Conservation (phyloP, 2,888 invertebrate genomes). For the Cistogaster globosa region DNA sequence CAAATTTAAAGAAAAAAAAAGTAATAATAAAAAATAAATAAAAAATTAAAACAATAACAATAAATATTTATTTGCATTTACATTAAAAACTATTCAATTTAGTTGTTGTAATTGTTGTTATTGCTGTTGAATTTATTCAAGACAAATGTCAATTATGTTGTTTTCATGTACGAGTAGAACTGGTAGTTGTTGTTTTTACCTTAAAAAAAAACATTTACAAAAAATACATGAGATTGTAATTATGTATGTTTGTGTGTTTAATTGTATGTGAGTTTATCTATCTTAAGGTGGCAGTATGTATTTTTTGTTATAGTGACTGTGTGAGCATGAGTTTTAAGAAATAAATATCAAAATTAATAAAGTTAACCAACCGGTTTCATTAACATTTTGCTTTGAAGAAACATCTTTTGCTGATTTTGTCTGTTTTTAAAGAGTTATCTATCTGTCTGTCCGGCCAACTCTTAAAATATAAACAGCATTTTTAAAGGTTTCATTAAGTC, state of each 20-base stretch:
- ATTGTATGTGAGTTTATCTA: not conserved
- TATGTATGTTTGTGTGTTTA: not conserved
- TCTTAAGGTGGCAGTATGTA: not conserved
- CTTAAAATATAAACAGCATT: slow-evolving; percentile 8
- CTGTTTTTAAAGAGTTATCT: slow-evolving; percentile 37
- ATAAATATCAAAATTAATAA: slow-evolving; percentile 44
- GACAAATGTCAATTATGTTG: slow-evolving; percentile 54
- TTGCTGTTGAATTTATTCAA: slow-evolving; percentile 36
- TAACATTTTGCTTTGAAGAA: slow-evolving; percentile 45
- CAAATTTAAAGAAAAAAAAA: not conserved
- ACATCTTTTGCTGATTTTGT: slow-evolving; percentile 38
- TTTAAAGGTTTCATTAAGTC: slow-evolving; percentile 37
- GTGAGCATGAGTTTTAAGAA: slow-evolving; percentile 21
- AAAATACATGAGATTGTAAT: not conserved
- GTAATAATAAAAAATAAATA: not conserved
- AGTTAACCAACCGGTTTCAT: slow-evolving; percentile 65
- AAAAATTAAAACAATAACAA: not conserved
- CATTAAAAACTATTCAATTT: slow-evolving; percentile 25
- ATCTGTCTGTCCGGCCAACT: not conserved
- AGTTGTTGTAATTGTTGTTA: not conserved
- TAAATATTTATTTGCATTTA: not conserved
- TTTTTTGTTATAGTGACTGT: slow-evolving; percentile 10
- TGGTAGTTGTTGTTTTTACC: not conserved
- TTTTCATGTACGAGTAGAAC: slow-evolving; percentile 27
- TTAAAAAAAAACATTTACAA: slow-evolving; percentile 4